Percentiles rank a stretch among this genome's conserved stretches.
Evolutionary conservation across 2,113 vertebrate genomes (phyloP).

Genomic region (human): GRCh38 chr1:38962001-38962500

Average conservation of each 20-base stretch:
- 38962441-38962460: not conserved
- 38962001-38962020: not conserved
- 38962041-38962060: not conserved
- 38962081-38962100: not conserved
- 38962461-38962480: not conserved
- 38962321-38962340: not conserved
- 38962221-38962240: not conserved
- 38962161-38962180: not conserved
- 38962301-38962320: not conserved
- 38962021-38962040: not conserved
- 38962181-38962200: not conserved
- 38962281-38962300: not conserved
- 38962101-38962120: not conserved
- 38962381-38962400: not conserved
- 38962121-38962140: not conserved
- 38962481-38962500: not conserved
- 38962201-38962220: not conserved
- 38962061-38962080: not conserved
- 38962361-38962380: not conserved
- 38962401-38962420: not conserved
- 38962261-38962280: not conserved
- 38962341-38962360: not conserved
- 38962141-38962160: not conserved
- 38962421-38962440: not conserved
- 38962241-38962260: not conserved